Conservation (phyloP, 2,113 vertebrate genomes). For the Nasalis larvatus region DNA sequence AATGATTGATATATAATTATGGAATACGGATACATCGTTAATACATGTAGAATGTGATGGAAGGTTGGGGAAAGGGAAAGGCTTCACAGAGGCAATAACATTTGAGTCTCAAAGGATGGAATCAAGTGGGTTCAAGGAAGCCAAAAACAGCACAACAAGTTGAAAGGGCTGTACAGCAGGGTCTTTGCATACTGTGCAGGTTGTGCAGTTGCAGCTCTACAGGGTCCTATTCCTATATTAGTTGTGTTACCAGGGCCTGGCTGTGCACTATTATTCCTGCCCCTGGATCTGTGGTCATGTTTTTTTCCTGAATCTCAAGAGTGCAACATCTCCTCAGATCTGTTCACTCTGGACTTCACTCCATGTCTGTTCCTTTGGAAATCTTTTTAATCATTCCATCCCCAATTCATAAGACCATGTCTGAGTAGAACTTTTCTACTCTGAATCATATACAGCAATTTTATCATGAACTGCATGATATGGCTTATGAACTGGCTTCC, state of each 20-base stretch:
- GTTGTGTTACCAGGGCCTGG: not conserved
- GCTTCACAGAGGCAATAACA: not conserved
- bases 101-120: not conserved
- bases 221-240: not conserved
- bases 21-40: not conserved
- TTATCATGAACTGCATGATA: not conserved
- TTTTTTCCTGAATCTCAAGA: not conserved
- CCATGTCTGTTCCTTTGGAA: not conserved
- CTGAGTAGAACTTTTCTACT: not conserved
- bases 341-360: not conserved
- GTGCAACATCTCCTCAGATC: not conserved
- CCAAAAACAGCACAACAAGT: not conserved
- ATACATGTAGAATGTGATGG: not conserved
- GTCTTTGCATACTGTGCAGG: not conserved
- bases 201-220: not conserved
- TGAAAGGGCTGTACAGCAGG: not conserved
- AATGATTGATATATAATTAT: not conserved
- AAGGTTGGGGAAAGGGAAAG: not conserved
- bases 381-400: not conserved
- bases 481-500: not conserved
- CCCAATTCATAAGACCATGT: not conserved
- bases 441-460: not conserved
- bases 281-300: not conserved
- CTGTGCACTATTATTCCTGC: not conserved
- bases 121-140: not conserved